phyloP scores from a whole-genome alignment of 2,888 invertebrate genomes.

The Drosophila borealis region DNA sequence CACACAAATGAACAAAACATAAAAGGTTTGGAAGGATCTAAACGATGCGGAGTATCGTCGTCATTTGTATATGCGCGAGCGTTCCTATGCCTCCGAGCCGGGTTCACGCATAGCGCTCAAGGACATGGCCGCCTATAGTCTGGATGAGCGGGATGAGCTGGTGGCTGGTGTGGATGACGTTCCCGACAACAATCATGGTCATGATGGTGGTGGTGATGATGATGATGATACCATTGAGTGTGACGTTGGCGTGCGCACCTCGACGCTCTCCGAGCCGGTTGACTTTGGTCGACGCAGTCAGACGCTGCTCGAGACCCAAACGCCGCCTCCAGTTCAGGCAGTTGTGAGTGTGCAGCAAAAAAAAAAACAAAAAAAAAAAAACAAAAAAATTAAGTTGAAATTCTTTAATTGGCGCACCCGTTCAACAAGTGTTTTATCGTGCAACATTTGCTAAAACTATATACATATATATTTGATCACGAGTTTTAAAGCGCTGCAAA shows the following conservation, averaged over 20 bases:
- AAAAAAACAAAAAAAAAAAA: conserved; percentile 10
- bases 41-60: conserved; percentile 81
- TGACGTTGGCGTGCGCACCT: conserved; percentile 71
- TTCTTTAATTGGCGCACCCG: conserved; percentile 73
- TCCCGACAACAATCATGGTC: too few relatives aligned
- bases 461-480: conserved; percentile 51
- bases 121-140: conserved; percentile 48
- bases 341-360: conserved; percentile 69
- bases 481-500: conserved; percentile 56
- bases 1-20: conserved; percentile 14
- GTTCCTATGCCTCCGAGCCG: conserved; percentile 84
- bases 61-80: conserved; percentile 82
- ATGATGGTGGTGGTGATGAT: conserved; percentile 8
- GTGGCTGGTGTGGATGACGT: conserved; percentile 4
- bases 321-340: conserved; percentile 38
- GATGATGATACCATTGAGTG: conserved; percentile 73
- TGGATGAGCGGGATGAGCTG: conserved; percentile 41
- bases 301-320: conserved; percentile 62
- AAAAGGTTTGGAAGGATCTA: conserved; percentile 84
- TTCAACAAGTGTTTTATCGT: conserved; percentile 34
- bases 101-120: conserved; percentile 82
- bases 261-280: conserved; percentile 79
- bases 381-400: conserved; percentile 41
- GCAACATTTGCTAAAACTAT: conserved; percentile 12
- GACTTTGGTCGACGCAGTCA: conserved; percentile 72